Conservation (phyloP, 2,888 invertebrate species). For the Drosophila siamana region DNA sequence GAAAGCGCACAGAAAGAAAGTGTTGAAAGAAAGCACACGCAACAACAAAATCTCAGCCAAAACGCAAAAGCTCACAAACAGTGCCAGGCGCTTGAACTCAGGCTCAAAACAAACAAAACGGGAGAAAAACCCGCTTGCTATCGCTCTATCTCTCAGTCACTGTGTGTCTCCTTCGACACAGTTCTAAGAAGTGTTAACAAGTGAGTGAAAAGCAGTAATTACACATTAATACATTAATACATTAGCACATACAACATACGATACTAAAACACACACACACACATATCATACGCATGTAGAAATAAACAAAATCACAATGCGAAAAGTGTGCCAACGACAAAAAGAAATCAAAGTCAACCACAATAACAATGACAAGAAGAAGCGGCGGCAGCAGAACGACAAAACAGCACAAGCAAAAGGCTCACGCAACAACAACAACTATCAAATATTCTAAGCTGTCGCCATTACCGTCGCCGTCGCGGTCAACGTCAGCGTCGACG, state of each 20-base stretch:
- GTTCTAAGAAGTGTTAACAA: slow-evolving; percentile 8
- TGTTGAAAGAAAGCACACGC: slow-evolving; percentile 49
- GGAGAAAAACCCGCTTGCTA: neutral
- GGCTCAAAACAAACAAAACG: neutral
- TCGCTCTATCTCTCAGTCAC: neutral
- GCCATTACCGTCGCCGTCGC: slow-evolving; percentile 22
- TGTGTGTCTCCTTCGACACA: slow-evolving; percentile 12
- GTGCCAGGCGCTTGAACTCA: neutral
- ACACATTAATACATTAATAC: neutral
- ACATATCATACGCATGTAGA: slow-evolving; percentile 1
- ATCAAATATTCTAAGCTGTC: slow-evolving; percentile 38
- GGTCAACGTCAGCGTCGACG: slow-evolving; percentile 3
- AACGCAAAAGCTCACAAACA: slow-evolving; percentile 15
- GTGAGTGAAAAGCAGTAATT: slow-evolving; percentile 15
- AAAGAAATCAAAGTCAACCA: slow-evolving; percentile 70
- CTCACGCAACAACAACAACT: slow-evolving; percentile 33
- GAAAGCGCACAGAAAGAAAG: slow-evolving; percentile 67
- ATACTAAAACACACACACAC: neutral
- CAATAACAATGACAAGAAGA: slow-evolving; percentile 33
- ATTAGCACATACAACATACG: too few relatives aligned
- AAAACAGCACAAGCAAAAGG: slow-evolving; percentile 32
- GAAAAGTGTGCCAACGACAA: slow-evolving; percentile 72
- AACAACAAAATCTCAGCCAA: neutral
- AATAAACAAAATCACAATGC: slow-evolving; percentile 36
- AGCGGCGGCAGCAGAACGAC: neutral